Conservation (phyloP, 2,113 vertebrate genomes). For the Tauraco erythrolophus region DNA sequence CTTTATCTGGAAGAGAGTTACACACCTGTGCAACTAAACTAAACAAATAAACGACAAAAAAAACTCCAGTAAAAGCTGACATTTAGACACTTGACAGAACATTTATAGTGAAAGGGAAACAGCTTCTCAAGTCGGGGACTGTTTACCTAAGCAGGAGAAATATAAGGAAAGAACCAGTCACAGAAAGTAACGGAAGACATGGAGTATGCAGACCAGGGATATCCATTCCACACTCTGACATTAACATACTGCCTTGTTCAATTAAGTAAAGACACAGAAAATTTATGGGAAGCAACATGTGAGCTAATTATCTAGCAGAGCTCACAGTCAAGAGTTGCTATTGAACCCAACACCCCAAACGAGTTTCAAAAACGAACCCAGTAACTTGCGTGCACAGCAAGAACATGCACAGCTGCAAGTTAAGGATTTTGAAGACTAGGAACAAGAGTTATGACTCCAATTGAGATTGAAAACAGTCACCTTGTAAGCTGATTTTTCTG, state of each 20-base stretch:
- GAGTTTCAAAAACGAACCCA: background rate
- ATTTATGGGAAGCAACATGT: background rate
- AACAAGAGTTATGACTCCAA: background rate
- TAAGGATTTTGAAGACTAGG: background rate
- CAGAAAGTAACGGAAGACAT: background rate
- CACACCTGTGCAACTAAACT: background rate
- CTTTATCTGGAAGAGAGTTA: background rate
- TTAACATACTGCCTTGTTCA: background rate
- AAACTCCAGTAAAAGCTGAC: background rate
- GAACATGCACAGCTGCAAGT: accelerated
- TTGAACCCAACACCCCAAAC: background rate
- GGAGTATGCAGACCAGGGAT: background rate
- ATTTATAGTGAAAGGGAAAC: background rate
- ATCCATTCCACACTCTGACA: background rate
- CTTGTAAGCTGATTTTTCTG: background rate
- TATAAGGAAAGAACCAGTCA: background rate
- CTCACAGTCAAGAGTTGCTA: background rate
- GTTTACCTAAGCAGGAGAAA: background rate
- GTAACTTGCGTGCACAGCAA: background rate
- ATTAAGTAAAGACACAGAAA: background rate
- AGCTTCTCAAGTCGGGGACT: background rate
- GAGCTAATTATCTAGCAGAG: background rate
- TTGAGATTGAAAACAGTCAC: background rate
- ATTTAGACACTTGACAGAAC: background rate
- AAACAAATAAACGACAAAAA: background rate